These are phyloP conservation scores for Drosophila barbarae DNA, from an alignment of 2,888 invertebrate species.

Conservation along the genomic window DNA sequence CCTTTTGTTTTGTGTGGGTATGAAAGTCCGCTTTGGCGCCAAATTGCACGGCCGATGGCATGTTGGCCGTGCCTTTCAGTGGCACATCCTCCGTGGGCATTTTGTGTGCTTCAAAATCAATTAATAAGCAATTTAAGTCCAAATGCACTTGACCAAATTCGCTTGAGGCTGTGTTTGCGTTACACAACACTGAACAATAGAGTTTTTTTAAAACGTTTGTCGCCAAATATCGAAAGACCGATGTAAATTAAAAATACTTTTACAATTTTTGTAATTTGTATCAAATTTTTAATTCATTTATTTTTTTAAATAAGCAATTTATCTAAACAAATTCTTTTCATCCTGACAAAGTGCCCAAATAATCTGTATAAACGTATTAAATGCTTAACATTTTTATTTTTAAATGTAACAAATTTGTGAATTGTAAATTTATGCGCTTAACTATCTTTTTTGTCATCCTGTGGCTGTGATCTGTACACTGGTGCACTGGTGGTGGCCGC, in stretches of 20 bases:
- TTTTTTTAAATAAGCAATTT: background rate
- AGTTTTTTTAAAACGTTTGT: background rate
- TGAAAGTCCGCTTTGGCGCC: constrained; percentile 65
- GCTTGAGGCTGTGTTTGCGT: background rate
- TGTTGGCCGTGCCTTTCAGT: constrained; percentile 10
- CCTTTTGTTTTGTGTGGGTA: constrained; percentile 48
- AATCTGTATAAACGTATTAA: background rate
- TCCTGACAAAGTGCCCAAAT: background rate
- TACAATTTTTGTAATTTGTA: background rate
- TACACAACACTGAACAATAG: constrained; percentile 15
- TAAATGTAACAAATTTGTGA: constrained; percentile 28
- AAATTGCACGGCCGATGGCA: constrained; percentile 58
- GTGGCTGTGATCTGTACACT: constrained; percentile 51
- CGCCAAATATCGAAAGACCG: background rate
- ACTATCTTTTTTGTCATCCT: constrained; percentile 49
- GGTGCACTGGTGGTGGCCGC: constrained; percentile 62
- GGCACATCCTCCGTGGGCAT: constrained; percentile 50
- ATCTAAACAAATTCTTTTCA: no score
- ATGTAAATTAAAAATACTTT: background rate
- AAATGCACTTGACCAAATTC: constrained; percentile 9
- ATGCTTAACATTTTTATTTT: constrained; percentile 34
- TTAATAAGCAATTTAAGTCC: constrained; percentile 19
- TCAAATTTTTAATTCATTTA: background rate
- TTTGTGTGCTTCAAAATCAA: background rate
- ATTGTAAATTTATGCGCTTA: constrained; percentile 23